phyloP scores from a whole-genome alignment of 2,888 invertebrate species.

The Germaria angustata region DNA sequence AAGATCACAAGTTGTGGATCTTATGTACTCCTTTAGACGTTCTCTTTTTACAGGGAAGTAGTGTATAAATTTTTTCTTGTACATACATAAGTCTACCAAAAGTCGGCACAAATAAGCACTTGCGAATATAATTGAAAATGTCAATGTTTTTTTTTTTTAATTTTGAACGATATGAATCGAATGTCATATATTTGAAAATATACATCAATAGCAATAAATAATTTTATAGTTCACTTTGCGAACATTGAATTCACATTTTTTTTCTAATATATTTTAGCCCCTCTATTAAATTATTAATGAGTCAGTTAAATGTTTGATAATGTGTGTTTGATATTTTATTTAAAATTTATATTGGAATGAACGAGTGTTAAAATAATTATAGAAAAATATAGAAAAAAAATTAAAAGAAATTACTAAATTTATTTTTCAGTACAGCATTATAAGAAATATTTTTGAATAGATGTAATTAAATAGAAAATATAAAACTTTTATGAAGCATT shows the following conservation, averaged over 20 bases:
- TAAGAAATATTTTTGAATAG: neutral
- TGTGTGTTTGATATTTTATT: conserved; percentile 20
- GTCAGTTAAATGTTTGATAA: conserved; percentile 40
- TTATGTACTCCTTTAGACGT: too few species aligned
- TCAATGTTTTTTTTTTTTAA: too few species aligned
- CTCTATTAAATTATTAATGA: neutral
- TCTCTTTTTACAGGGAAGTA: too few species aligned
- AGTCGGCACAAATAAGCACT: too few species aligned
- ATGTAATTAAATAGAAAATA: neutral
- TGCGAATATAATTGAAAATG: too few species aligned
- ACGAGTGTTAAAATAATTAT: neutral
- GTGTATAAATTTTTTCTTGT: too few species aligned
- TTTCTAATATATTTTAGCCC: neutral
- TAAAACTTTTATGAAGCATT: neutral
- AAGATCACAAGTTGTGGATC: too few species aligned
- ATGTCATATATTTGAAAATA: too few species aligned
- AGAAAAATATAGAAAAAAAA: neutral
- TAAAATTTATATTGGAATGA: neutral
- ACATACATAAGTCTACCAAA: too few species aligned
- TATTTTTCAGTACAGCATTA: neutral
- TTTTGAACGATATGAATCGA: too few species aligned
- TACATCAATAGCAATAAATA: neutral
- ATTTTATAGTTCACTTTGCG: conserved; percentile 8
- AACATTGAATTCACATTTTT: neutral
- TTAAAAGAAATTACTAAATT: conserved; percentile 23